Percentiles rank a stretch among this genome's conserved stretches.
phyloP scores from a whole-genome alignment of 2,797 vertebrate genomes.

The Nannoperca obscura region DNA sequence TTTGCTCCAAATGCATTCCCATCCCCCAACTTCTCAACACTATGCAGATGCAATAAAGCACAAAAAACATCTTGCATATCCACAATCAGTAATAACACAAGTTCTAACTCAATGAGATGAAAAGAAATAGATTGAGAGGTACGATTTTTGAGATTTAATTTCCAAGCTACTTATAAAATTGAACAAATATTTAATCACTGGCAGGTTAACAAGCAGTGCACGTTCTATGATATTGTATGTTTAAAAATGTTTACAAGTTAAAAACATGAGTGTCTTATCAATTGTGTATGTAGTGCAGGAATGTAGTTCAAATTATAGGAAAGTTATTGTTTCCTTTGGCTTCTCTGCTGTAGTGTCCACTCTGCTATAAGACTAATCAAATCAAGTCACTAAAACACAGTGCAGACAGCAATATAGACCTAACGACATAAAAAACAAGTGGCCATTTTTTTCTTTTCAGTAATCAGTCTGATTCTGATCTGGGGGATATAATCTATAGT shows the following conservation, averaged over 20 bases:
- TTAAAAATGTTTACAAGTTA: not conserved
- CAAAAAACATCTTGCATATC: constrained; percentile 10
- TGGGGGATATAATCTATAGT: not conserved
- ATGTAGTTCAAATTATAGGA: not conserved
- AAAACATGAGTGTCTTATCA: not conserved
- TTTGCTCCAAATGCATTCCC: constrained; percentile 47
- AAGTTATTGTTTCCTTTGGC: not conserved
- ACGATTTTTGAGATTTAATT: not conserved
- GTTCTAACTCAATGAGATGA: not conserved
- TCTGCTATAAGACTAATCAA: not conserved
- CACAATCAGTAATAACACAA: constrained; percentile 11
- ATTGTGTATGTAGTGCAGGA: not conserved
- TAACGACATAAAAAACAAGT: too few species aligned
- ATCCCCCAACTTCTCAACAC: constrained; percentile 47
- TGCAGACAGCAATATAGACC: not conserved
- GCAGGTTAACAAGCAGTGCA: not conserved
- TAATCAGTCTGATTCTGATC: not conserved
- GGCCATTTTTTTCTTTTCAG: not conserved
- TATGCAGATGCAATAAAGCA: constrained; percentile 27
- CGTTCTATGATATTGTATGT: not conserved
- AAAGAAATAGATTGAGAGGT: not conserved
- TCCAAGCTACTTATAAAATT: not conserved
- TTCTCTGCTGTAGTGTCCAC: not conserved
- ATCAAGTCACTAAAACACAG: constrained; percentile 5
- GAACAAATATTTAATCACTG: not conserved